Percentiles rank a stretch among this genome's conserved stretches.
Conservation (phyloP, 1,140 invertebrate species). For the Trissolcus basalis region DNA sequence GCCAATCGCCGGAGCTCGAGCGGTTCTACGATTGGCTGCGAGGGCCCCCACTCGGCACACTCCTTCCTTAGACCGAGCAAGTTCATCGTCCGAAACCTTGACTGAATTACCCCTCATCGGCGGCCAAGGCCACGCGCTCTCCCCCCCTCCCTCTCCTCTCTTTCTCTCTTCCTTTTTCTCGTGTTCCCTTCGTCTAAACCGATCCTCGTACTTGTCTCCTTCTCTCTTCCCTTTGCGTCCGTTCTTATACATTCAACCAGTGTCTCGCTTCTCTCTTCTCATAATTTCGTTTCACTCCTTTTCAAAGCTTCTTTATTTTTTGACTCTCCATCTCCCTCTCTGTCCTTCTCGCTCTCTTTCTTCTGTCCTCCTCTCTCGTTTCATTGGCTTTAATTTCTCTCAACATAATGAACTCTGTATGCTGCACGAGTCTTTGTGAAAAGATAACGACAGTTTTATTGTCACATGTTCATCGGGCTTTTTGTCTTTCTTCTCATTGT, state of each 20-base stretch:
- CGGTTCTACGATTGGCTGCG: conserved; percentile 64
- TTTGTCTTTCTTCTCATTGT: conserved; percentile 6
- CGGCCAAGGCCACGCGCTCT: conserved; percentile 78
- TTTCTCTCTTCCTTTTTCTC: conserved; percentile 21
- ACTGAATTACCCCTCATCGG: conserved; percentile 82
- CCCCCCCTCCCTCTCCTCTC: conserved; percentile 38
- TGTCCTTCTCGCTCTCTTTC: conserved; percentile 24
- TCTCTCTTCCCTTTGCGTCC: too few relatives aligned
- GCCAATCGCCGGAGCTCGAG: conserved; percentile 64
- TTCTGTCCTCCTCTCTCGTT: conserved; percentile 27
- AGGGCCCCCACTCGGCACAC: conserved; percentile 41
- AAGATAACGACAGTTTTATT: conserved; percentile 4
- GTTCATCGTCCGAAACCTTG: conserved; percentile 83
- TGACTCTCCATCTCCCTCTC: conserved; percentile 46
- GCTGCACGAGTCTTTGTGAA: conserved; percentile 11
- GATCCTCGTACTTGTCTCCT: too few relatives aligned
- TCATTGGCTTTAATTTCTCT: too few relatives aligned
- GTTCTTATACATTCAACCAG: too few relatives aligned
- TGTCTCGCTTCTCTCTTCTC: too few relatives aligned
- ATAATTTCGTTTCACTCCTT: too few relatives aligned
- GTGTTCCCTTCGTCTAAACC: conserved; percentile 3
- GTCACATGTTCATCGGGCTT: conserved; percentile 19
- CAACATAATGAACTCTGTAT: too few relatives aligned
- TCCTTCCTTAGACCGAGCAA: conserved; percentile 69
- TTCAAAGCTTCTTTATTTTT: too few relatives aligned